These are phyloP conservation scores for Morpho deidamia DNA, from an alignment of 2,888 invertebrate species.

Conservation along the genomic window DNA sequence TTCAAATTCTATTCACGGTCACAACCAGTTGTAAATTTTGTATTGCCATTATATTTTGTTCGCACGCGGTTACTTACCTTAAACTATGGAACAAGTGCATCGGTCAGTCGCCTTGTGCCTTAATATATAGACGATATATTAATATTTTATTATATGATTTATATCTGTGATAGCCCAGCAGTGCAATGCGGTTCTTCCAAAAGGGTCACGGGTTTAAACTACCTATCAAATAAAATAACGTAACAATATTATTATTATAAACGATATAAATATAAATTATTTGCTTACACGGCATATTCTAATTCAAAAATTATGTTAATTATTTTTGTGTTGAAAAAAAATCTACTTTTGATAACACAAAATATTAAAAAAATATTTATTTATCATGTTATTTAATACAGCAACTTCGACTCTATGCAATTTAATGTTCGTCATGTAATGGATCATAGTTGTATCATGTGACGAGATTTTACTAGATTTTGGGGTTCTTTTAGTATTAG, in stretches of 20 bases:
- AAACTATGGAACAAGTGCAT: not conserved
- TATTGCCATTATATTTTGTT: slow-evolving; percentile 23
- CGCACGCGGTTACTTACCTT: slow-evolving; percentile 27
- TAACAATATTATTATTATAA: too few relatives aligned
- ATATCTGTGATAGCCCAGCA: too few relatives aligned
- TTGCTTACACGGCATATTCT: too few relatives aligned
- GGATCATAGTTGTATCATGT: slow-evolving; percentile 9
- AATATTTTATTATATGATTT: too few relatives aligned
- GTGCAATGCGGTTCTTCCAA: too few relatives aligned
- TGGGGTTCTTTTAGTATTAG: slow-evolving; percentile 2
- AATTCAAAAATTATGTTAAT: too few relatives aligned
- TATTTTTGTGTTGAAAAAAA: too few relatives aligned
- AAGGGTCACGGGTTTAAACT: too few relatives aligned
- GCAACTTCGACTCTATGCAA: not conserved
- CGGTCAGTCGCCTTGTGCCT: not conserved
- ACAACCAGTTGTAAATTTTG: slow-evolving; percentile 22
- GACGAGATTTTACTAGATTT: slow-evolving; percentile 8
- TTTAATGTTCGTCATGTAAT: slow-evolving; percentile 3
- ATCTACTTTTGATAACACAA: too few relatives aligned
- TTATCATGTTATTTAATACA: not conserved
- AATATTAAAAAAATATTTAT: too few relatives aligned
- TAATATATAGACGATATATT: not conserved
- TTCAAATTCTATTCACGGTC: slow-evolving; percentile 15
- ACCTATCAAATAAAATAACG: too few relatives aligned
- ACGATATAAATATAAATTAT: too few relatives aligned